These are phyloP conservation scores for Sebastes hubbsi DNA, from an alignment of 2,797 vertebrate genomes.

Conservation along the genomic window DNA sequence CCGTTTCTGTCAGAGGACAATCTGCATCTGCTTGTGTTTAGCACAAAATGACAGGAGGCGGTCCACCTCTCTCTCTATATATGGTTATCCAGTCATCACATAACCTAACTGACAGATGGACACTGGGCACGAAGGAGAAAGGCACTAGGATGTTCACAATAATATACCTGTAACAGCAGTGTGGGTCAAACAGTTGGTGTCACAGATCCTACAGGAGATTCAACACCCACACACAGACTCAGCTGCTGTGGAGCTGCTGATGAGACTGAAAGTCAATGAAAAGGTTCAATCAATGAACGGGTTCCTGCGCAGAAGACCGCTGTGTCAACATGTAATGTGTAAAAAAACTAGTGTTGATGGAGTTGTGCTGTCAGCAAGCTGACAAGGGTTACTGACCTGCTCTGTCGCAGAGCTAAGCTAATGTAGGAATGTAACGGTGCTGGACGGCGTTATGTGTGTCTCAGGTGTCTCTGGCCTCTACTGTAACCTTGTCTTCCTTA, in stretches of 20 bases:
- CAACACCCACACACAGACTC: neutral
- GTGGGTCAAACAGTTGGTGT: neutral
- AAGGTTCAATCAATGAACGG: neutral
- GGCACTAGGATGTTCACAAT: neutral
- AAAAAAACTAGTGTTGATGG: neutral
- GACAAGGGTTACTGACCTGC: neutral
- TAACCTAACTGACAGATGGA: slow-evolving; percentile 34
- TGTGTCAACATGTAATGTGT: neutral
- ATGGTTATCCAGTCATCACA: neutral
- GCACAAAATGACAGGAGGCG: slow-evolving; percentile 36
- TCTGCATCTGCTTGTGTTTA: slow-evolving; percentile 25
- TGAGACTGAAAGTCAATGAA: slow-evolving; percentile 27
- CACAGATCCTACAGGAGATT: neutral
- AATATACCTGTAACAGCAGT: neutral
- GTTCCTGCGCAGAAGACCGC: neutral
- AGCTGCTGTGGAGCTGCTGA: slow-evolving; percentile 15
- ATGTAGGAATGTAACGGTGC: neutral
- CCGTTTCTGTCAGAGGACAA: slow-evolving; percentile 41
- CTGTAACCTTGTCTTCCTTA: neutral
- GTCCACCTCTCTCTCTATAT: slow-evolving; percentile 7
- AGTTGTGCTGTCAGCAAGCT: slow-evolving; percentile 9
- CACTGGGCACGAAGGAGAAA: neutral
- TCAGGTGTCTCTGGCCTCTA: neutral
- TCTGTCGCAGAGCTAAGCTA: neutral
- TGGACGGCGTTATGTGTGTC: neutral